phyloP scores from a whole-genome alignment of 2,888 invertebrate species.

The Phortica magna region DNA sequence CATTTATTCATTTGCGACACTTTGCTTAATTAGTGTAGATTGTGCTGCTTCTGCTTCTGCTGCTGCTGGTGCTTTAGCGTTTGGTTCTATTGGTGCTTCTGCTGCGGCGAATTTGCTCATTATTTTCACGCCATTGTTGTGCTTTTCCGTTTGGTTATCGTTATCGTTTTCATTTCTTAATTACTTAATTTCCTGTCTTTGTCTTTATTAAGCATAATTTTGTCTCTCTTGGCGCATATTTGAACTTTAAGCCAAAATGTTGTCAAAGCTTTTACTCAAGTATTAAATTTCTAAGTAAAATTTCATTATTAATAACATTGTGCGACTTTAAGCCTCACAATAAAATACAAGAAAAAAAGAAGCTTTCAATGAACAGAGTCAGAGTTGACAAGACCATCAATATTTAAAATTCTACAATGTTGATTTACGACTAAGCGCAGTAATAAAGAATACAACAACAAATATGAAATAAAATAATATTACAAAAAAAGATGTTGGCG shows the following conservation, averaged over 20 bases:
- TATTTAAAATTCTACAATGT: neutral
- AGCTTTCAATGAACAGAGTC: too few relatives aligned
- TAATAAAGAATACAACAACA: neutral
- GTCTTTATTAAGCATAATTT: neutral
- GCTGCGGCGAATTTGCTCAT: neutral
- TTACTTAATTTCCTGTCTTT: slow-evolving; percentile 23
- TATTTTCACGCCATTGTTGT: neutral
- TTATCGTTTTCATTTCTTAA: slow-evolving; percentile 27
- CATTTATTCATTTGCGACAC: slow-evolving; percentile 7
- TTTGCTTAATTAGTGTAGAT: slow-evolving; percentile 47
- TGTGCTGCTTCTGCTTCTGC: slow-evolving; percentile 14
- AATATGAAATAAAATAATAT: neutral
- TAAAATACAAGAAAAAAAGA: too few relatives aligned
- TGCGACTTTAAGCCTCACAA: too few relatives aligned
- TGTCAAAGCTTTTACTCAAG: too few relatives aligned
- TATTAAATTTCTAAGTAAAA: too few relatives aligned
- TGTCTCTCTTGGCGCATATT: too few relatives aligned
- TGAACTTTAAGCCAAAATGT: too few relatives aligned
- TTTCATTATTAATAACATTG: too few relatives aligned
- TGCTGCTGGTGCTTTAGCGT: too few relatives aligned
- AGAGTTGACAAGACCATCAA: neutral
- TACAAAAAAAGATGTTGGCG: too few relatives aligned
- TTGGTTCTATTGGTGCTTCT: neutral
- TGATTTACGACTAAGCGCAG: slow-evolving; percentile 5
- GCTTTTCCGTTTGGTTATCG: neutral